These are phyloP conservation scores for Zootoca vivipara DNA, from an alignment of 2,113 vertebrate genomes.

Conservation along the genomic window DNA sequence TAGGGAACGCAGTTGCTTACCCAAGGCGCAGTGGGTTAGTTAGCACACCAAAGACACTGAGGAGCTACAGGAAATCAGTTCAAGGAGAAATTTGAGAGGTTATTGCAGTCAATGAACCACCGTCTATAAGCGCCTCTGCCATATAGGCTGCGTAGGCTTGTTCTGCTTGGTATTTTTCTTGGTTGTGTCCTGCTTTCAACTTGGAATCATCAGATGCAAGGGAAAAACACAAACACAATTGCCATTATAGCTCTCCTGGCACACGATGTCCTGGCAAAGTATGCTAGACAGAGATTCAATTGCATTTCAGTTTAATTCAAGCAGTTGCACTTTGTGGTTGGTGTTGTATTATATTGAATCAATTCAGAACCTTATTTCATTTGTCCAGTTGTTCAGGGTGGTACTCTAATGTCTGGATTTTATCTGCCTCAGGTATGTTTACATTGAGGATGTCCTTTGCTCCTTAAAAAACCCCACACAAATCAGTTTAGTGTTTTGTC, in stretches of 20 bases:
- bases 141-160: background rate
- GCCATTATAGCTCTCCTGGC: background rate
- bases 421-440: background rate
- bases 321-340: background rate
- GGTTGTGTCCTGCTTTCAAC: background rate
- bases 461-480: background rate
- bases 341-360: background rate
- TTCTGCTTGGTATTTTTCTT: background rate
- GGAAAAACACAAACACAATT: background rate
- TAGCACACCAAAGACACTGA: background rate
- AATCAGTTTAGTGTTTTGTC: slow-evolving; percentile 3
- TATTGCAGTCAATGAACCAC: background rate
- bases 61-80: background rate
- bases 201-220: background rate
- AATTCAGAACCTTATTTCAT: background rate
- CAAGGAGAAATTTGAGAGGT: slow-evolving; percentile 5
- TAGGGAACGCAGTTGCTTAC: background rate
- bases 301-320: slow-evolving; percentile 9
- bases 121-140: background rate
- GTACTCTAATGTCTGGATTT: background rate
- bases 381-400: background rate
- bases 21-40: background rate
- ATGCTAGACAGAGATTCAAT: background rate
- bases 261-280: background rate
- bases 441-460: background rate